Conservation (phyloP, 1,140 invertebrate genomes). For the Rhyzopertha dominica region DNA sequence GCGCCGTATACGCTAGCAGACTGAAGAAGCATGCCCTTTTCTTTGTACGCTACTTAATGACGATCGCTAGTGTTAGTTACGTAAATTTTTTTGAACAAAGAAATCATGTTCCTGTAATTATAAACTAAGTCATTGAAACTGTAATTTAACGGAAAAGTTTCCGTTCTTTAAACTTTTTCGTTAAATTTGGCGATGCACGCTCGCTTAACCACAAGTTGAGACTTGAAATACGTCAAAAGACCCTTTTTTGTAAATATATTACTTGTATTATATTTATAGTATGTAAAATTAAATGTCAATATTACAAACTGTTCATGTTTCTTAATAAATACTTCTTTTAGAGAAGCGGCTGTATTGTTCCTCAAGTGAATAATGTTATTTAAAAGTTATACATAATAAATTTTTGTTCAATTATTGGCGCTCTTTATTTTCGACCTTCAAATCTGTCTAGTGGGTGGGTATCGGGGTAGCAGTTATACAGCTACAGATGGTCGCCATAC, state of each 20-base stretch:
- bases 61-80: constrained; percentile 17
- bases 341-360: constrained; percentile 44
- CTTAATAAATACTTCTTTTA: constrained; percentile 38
- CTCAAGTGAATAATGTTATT: constrained; percentile 44
- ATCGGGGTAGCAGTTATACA: not conserved
- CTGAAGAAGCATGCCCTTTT: no score
- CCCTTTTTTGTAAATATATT: constrained; percentile 44
- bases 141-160: no score
- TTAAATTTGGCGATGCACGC: no score
- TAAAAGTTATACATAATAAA: constrained; percentile 43
- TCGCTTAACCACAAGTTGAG: constrained; percentile 40
- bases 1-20: no score
- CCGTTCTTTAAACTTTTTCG: no score
- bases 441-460: not conserved
- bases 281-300: constrained; percentile 39
- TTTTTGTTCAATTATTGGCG: constrained; percentile 35
- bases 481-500: not conserved
- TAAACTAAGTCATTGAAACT: constrained; percentile 47
- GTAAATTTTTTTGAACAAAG: constrained; percentile 44
- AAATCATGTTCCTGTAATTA: constrained; percentile 48
- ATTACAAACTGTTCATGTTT: constrained; percentile 43
- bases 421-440: constrained; percentile 13
- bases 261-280: constrained; percentile 41
- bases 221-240: constrained; percentile 38
- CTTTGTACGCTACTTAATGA: no score